These are phyloP conservation scores for Corythornis leucogaster DNA, from an alignment of 2,797 vertebrate genomes.

Conservation along the genomic window DNA sequence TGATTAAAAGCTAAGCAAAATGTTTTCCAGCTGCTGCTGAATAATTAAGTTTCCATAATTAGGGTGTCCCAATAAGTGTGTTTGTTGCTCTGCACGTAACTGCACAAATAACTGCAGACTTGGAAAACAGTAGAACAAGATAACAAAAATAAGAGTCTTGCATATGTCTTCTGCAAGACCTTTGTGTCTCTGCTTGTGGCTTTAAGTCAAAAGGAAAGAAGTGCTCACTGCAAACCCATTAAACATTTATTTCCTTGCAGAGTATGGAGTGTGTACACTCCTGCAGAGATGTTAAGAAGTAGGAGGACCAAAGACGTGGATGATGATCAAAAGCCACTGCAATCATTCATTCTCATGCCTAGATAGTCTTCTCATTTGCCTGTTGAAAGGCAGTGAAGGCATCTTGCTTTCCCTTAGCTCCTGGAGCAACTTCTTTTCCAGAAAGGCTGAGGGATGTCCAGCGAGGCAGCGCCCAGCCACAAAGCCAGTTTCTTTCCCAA, in stretches of 20 bases:
- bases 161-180: not conserved
- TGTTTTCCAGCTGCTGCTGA: not conserved
- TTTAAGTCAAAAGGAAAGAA: not conserved
- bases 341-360: not conserved
- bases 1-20: slow-evolving; percentile 5
- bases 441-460: not conserved
- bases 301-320: not conserved
- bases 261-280: not conserved
- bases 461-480: fast-evolving
- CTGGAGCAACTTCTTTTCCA: not conserved
- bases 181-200: not conserved
- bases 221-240: not conserved
- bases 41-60: not conserved
- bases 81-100: not conserved
- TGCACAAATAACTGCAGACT: not conserved
- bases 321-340: not conserved
- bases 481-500: not conserved
- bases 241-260: not conserved
- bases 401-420: not conserved
- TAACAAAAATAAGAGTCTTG: not conserved
- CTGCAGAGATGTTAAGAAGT: not conserved
- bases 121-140: not conserved
- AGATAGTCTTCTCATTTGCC: not conserved
- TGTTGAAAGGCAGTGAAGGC: not conserved
- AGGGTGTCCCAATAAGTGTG: not conserved